Evolutionary conservation across 2,113 vertebrate genomes (phyloP).

Genomic region (Siniperca knerii): DNA sequence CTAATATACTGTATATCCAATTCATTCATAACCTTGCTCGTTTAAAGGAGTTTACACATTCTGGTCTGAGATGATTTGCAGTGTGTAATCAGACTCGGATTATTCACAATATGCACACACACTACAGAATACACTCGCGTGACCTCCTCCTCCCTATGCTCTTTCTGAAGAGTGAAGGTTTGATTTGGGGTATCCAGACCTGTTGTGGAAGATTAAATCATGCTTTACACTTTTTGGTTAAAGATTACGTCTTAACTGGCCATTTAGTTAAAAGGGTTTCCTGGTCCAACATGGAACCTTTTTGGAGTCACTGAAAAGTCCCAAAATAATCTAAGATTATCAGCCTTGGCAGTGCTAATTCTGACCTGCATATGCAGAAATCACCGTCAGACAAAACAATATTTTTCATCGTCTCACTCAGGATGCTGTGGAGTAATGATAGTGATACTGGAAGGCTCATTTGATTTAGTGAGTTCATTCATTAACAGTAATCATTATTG

Average conservation of each 20-base stretch:
- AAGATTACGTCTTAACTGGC: slow-evolving; percentile 28
- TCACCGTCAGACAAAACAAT: neutral
- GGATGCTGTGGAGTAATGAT: neutral
- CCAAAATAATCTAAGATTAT: neutral
- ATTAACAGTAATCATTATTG: neutral
- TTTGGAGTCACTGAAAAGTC: neutral
- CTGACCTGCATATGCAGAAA: neutral
- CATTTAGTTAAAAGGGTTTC: neutral
- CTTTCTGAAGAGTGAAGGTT: slow-evolving; percentile 39
- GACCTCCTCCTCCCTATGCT: slow-evolving; percentile 19
- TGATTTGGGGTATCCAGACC: slow-evolving; percentile 31
- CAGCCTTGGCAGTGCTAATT: neutral
- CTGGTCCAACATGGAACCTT: neutral
- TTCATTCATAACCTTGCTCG: slow-evolving; percentile 46
- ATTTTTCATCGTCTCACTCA: neutral
- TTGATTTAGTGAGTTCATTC: neutral
- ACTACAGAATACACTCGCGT: neutral
- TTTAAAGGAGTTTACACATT: slow-evolving; percentile 45
- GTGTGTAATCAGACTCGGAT: slow-evolving; percentile 47
- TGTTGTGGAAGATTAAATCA: slow-evolving; percentile 46
- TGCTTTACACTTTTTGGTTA: slow-evolving; percentile 26
- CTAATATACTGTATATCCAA: slow-evolving; percentile 3
- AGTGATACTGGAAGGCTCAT: no score
- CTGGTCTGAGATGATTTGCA: slow-evolving; percentile 54
- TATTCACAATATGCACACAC: slow-evolving; percentile 24